Percentiles rank a stretch among this genome's conserved stretches.
Evolutionary conservation across 2,888 invertebrate species (phyloP).

Genomic region (Cotesia congregata): DNA sequence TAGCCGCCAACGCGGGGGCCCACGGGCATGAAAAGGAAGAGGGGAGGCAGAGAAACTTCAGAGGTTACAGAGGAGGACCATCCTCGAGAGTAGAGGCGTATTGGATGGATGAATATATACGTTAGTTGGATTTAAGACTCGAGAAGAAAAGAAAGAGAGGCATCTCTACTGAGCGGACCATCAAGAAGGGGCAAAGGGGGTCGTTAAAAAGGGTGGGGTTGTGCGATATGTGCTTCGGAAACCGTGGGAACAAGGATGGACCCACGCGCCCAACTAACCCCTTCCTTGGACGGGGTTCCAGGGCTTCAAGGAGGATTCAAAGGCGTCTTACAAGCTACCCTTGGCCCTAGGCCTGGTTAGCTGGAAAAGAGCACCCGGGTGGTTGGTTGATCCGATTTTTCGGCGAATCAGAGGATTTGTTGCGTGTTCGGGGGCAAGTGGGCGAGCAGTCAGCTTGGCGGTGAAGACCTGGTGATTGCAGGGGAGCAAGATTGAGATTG

Average conservation of each 20-base stretch:
- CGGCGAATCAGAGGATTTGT: too few relatives aligned
- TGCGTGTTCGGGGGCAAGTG: too few relatives aligned
- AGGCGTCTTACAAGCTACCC: neutral
- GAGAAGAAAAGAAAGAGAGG: conserved; percentile 34
- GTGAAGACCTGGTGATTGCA: too few relatives aligned
- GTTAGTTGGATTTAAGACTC: conserved; percentile 47
- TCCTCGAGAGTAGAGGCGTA: conserved; percentile 44
- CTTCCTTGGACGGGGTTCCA: conserved; percentile 48
- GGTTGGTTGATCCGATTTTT: too few relatives aligned
- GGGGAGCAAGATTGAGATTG: neutral
- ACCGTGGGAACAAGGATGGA: conserved; percentile 69
- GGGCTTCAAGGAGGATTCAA: too few relatives aligned
- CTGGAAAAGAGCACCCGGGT: too few relatives aligned
- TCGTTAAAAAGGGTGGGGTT: conserved; percentile 43
- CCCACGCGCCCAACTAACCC: conserved; percentile 69
- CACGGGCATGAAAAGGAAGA: conserved; percentile 32
- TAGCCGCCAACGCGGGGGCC: conserved; percentile 62
- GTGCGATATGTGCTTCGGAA: conserved; percentile 66
- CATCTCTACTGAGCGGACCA: too few relatives aligned
- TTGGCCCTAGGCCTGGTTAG: neutral
- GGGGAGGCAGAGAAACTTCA: conserved; percentile 8
- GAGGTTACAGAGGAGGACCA: conserved; percentile 1
- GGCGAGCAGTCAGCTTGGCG: too few relatives aligned
- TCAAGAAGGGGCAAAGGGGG: conserved; percentile 39
- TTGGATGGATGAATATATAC: conserved; percentile 50